phyloP scores from a whole-genome alignment of 2,888 invertebrate genomes.

The Mesochorus sp. region DNA sequence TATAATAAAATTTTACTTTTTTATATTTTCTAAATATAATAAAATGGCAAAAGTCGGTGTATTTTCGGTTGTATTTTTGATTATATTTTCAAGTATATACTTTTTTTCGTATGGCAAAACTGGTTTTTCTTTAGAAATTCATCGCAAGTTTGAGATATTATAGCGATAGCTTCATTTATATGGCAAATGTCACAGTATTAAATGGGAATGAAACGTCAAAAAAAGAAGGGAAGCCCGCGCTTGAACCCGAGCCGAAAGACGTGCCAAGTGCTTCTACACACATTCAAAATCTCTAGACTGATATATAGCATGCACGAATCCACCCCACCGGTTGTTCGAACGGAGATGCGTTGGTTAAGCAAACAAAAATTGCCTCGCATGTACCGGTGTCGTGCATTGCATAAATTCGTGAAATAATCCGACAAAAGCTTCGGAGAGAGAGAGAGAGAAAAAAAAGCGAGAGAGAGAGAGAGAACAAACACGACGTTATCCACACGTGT shows the following conservation, averaged over 20 bases:
- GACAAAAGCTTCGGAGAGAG: background rate
- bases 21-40: no score
- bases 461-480: background rate
- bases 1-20: no score
- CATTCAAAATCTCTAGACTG: constrained; percentile 4
- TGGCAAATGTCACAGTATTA: background rate
- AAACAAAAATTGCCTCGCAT: constrained; percentile 25
- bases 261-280: background rate
- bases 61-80: no score
- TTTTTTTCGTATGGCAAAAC: no score
- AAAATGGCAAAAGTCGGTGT: no score
- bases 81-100: no score
- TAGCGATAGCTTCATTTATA: no score
- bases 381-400: constrained; percentile 5
- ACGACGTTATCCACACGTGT: background rate
- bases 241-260: background rate
- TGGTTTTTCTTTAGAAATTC: no score
- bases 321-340: background rate
- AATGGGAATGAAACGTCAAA: background rate
- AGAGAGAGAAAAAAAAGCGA: no score
- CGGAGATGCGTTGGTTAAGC: constrained; percentile 1
- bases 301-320: constrained; percentile 7
- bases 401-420: constrained; percentile 31
- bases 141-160: no score
- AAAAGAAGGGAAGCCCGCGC: background rate